These are phyloP conservation scores for Pachliopta kotzebuea DNA, from an alignment of 2,888 invertebrate species.

Conservation along the genomic window DNA sequence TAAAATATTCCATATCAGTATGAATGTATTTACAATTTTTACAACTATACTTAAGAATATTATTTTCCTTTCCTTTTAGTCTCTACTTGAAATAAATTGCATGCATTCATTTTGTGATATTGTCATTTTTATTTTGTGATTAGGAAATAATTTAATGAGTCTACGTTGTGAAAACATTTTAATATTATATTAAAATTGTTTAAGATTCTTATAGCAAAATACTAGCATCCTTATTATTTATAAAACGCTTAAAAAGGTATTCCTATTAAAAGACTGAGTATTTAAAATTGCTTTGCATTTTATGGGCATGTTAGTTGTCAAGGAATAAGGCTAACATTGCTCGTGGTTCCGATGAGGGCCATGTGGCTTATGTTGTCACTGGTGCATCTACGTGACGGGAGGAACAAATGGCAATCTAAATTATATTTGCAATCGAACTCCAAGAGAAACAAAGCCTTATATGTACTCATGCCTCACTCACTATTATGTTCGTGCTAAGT, in stretches of 20 bases:
- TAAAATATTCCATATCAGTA: background rate
- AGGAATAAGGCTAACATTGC: conserved; percentile 44
- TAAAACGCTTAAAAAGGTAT: background rate
- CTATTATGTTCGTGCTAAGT: too few relatives aligned
- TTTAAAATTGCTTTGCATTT: conserved; percentile 3
- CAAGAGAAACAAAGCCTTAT: background rate
- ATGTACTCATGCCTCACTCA: background rate
- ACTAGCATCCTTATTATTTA: background rate
- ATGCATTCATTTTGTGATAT: too few relatives aligned
- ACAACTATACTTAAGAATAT: too few relatives aligned
- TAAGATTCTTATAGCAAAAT: too few relatives aligned
- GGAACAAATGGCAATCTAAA: conserved; percentile 53
- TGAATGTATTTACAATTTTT: too few relatives aligned
- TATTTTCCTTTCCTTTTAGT: too few relatives aligned
- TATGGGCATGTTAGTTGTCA: conserved; percentile 8
- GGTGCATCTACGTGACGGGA: conserved; percentile 56
- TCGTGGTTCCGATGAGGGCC: conserved; percentile 48
- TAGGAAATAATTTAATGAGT: too few relatives aligned
- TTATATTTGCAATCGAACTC: conserved; percentile 43
- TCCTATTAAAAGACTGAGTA: background rate
- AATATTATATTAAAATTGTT: too few relatives aligned
- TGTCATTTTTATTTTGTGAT: too few relatives aligned
- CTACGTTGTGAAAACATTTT: too few relatives aligned
- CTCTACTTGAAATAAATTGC: too few relatives aligned
- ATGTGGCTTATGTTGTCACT: conserved; percentile 50